Evolutionary conservation across 2,797 vertebrate species (phyloP).

Genomic region (Phaenicophaeus curvirostris): DNA sequence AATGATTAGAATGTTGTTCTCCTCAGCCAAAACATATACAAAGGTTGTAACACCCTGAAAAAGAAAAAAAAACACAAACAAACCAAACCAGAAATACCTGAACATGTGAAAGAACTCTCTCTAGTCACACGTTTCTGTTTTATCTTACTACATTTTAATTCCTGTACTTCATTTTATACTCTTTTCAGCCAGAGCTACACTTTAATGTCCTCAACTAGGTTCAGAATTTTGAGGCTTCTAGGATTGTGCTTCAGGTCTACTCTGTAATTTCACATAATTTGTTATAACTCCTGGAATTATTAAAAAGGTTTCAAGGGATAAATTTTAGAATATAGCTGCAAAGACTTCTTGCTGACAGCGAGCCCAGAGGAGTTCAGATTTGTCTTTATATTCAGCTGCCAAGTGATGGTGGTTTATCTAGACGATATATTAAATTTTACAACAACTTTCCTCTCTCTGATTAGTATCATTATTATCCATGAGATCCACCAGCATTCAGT

Average conservation of each 20-base stretch:
- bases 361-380: neutral
- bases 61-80: neutral
- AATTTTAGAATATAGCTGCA: neutral
- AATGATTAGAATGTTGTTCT: neutral
- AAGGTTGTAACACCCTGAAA: neutral
- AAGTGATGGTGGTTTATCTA: neutral
- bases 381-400: constrained; percentile 15
- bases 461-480: neutral
- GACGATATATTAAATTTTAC: neutral
- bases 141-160: neutral
- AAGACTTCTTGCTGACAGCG: constrained; percentile 1
- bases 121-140: neutral
- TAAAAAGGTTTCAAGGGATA: constrained; percentile 25
- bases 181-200: neutral
- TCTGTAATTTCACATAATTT: constrained; percentile 31
- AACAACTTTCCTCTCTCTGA: constrained; percentile 1
- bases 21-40: neutral
- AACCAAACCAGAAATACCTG: neutral
- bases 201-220: constrained; percentile 40
- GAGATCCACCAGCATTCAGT: neutral
- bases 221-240: neutral
- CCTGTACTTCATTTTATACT: neutral
- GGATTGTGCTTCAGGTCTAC: neutral
- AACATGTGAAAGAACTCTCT: neutral
- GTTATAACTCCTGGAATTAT: constrained; percentile 17